A percentile compares a stretch with the other conserved stretches of the same genome.
Evolutionary conservation across 1,140 invertebrate genomes (phyloP).

Genomic region (Sinella curviseta): DNA sequence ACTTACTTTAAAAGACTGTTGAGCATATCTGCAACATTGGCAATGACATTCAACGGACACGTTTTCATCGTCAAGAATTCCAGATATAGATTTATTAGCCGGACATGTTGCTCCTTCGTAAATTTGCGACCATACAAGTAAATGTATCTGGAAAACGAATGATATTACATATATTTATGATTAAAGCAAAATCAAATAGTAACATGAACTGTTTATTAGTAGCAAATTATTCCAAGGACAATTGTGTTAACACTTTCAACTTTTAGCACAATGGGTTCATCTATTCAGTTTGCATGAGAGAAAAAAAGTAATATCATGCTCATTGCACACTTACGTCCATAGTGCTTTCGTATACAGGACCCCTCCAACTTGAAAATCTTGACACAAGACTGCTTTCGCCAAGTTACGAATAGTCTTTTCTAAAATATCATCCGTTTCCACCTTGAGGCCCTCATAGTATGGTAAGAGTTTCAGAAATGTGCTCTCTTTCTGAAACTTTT

Average conservation of each 20-base stretch:
- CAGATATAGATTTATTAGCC: constrained; percentile 80
- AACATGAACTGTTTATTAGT: background rate
- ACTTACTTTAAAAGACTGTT: constrained; percentile 62
- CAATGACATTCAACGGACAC: constrained; percentile 71
- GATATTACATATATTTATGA: background rate
- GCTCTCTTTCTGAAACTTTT: constrained; percentile 48
- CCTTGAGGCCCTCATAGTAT: constrained; percentile 46
- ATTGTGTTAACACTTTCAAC: too few relatives aligned
- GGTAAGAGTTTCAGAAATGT: constrained; percentile 50
- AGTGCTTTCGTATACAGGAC: constrained; percentile 48
- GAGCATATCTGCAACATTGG: constrained; percentile 66
- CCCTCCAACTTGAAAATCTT: constrained; percentile 50
- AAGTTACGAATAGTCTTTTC: constrained; percentile 49
- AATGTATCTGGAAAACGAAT: constrained; percentile 67
- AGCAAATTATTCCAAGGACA: too few relatives aligned
- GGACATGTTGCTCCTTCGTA: constrained; percentile 84
- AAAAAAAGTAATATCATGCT: too few relatives aligned
- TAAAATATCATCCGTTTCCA: constrained; percentile 47
- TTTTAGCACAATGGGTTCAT: too few relatives aligned
- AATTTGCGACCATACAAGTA: constrained; percentile 82
- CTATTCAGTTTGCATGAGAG: too few relatives aligned
- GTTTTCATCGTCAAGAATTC: constrained; percentile 74
- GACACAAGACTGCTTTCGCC: constrained; percentile 44
- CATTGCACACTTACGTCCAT: constrained; percentile 43
- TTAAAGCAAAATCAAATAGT: background rate